A percentile compares a stretch with the other conserved stretches of the same genome.
These are phyloP conservation scores for Carapus acus DNA, from an alignment of 2,797 vertebrate genomes.

Conservation along the genomic window DNA sequence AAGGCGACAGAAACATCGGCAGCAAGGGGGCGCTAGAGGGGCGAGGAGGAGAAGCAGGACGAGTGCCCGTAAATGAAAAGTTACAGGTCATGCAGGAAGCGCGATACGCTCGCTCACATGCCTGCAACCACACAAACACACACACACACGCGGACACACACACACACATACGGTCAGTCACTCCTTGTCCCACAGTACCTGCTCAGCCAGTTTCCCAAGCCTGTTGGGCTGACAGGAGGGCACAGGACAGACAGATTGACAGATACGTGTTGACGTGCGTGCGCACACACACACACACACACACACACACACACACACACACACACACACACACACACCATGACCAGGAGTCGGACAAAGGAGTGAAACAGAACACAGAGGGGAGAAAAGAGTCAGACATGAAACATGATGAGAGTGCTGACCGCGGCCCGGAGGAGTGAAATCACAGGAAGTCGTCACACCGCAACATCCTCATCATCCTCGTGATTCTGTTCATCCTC, in stretches of 20 bases:
- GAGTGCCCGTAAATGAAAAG: constrained; percentile 22
- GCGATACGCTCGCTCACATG: constrained; percentile 17
- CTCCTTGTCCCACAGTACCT: constrained; percentile 81
- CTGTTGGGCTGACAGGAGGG: constrained; percentile 94
- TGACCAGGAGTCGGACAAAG: constrained; percentile 15
- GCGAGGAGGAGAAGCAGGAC: constrained; percentile 13
- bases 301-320: constrained; percentile 36
- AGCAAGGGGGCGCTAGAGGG: constrained; percentile 29
- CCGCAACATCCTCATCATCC: not conserved
- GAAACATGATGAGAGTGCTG: constrained; percentile 17
- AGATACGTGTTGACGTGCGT: constrained; percentile 39
- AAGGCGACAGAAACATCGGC: constrained; percentile 19
- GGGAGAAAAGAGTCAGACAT: constrained; percentile 13
- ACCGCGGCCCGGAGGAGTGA: constrained; percentile 12
- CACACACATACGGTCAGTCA: constrained; percentile 38
- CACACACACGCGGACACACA: constrained; percentile 25
- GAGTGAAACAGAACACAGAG: constrained; percentile 13
- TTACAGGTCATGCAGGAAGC: constrained; percentile 54
- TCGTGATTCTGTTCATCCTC: no score
- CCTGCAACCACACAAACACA: constrained; percentile 4
- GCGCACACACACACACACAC: constrained; percentile 34
- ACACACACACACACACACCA: constrained; percentile 24
- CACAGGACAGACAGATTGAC: constrained; percentile 72
- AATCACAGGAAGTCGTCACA: constrained; percentile 9
- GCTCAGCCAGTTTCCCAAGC: constrained; percentile 97